Evolutionary conservation across 2,888 invertebrate species (phyloP).

Genomic region (Drosophila neutralis): DNA sequence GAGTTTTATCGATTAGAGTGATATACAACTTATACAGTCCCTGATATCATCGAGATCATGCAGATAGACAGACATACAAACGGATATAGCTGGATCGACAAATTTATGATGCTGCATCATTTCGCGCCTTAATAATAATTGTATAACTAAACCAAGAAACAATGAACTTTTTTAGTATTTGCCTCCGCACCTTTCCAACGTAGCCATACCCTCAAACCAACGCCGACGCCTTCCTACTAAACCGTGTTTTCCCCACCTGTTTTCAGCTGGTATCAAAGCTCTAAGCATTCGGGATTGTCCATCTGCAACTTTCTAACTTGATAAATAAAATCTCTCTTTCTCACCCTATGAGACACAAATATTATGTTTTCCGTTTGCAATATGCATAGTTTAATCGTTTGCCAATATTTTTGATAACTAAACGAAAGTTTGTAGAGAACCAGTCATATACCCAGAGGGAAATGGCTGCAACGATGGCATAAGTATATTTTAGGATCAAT

Average conservation of each 20-base stretch:
- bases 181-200: not conserved
- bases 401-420: no score
- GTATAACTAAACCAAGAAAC: not conserved
- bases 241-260: not conserved
- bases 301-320: not conserved
- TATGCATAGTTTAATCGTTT: not conserved
- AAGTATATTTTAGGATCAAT: not conserved
- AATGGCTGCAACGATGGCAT: not conserved
- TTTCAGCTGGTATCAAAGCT: not conserved
- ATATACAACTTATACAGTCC: not conserved
- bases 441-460: not conserved
- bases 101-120: not conserved
- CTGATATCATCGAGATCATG: not conserved
- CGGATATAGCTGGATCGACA: not conserved
- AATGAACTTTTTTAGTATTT: not conserved
- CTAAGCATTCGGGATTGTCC: not conserved
- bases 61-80: not conserved
- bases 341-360: not conserved
- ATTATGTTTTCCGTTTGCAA: not conserved
- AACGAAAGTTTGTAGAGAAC: not conserved
- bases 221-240: not conserved
- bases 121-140: not conserved
- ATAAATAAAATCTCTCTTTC: not conserved
- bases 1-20: not conserved
- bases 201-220: no score